These are phyloP conservation scores for Bombus waltoni DNA, from an alignment of 1,140 invertebrate genomes.

Conservation along the genomic window DNA sequence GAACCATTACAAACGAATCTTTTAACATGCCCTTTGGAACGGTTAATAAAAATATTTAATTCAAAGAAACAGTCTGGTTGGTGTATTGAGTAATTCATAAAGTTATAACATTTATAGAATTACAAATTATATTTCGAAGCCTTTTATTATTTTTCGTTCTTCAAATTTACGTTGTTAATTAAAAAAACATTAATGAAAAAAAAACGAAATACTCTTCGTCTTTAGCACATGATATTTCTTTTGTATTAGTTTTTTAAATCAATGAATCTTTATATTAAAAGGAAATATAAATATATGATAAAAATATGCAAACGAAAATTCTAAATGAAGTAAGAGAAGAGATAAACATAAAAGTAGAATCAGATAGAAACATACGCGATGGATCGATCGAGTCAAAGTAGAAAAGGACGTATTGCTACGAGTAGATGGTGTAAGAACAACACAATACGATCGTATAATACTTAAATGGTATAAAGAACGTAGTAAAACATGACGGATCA, in stretches of 20 bases:
- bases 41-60: neutral
- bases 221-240: neutral
- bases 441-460: too few relatives aligned
- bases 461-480: too few relatives aligned
- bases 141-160: neutral
- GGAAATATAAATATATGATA: neutral
- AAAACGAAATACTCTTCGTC: neutral
- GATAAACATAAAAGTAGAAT: too few relatives aligned
- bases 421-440: too few relatives aligned
- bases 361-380: too few relatives aligned
- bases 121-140: neutral
- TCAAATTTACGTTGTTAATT: neutral
- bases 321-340: too few relatives aligned
- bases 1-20: conserved; percentile 67
- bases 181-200: neutral
- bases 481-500: too few relatives aligned
- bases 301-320: too few relatives aligned
- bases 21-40: conserved; percentile 41
- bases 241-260: neutral
- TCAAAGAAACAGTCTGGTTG: neutral
- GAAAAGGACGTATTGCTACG: too few relatives aligned
- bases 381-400: too few relatives aligned
- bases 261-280: neutral
- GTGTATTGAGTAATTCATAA: neutral
- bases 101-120: neutral